Base-by-base conservation (phyloP, 2,797 vertebrate species). In the Ptychobarbus kaznakovi region DNA sequence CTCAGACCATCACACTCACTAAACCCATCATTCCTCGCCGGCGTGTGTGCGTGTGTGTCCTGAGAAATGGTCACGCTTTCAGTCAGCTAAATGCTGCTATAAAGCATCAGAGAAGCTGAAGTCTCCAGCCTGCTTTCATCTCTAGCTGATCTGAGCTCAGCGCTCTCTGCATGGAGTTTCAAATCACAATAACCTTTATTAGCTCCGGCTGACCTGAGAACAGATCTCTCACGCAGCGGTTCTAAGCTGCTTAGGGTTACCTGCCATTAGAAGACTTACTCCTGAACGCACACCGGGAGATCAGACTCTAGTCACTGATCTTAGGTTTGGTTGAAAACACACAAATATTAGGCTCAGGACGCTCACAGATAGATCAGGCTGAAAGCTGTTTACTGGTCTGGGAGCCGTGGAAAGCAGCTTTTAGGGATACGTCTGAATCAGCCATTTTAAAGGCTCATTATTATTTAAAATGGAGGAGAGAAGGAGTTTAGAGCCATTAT, bases 371-470 rank as follows among this genome's bases (percentile, higher is more conserved):
- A 80, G 44, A 80, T 80, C 15, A 65, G 11, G 35, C 68, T 63
- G 28, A 80, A 74, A 85, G 69, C 46, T 65, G 56, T 81, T 81
- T 80, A 81, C 68, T 80, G 84, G 69, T 85, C 84, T 65, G 46
- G 69, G 84, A 81, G 61, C 84, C 65, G 44, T n/a, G 32, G 84
- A 85, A 84, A 85, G 68, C 84, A 42, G 69, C 66, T 85, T 80
- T 80, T 53, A 74, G 56, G 69, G 58, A 74, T 74, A 49, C 3
- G 68, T 80, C 68, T 85, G 83, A 80, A 85, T 85, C 84, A 85
- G 84, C 84, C 84, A 85, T 85, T 85, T 81, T 85, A 85, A 85
- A 81, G 69, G 58, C 84, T 85, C 84, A 85, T 85, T 85, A 80
- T 85, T 85, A 85, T 85, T 85, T 85, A 80, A 85, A 85, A 85